These are phyloP conservation scores for Tribolium madens DNA, from an alignment of 1,140 invertebrate species.

Conservation along the genomic window DNA sequence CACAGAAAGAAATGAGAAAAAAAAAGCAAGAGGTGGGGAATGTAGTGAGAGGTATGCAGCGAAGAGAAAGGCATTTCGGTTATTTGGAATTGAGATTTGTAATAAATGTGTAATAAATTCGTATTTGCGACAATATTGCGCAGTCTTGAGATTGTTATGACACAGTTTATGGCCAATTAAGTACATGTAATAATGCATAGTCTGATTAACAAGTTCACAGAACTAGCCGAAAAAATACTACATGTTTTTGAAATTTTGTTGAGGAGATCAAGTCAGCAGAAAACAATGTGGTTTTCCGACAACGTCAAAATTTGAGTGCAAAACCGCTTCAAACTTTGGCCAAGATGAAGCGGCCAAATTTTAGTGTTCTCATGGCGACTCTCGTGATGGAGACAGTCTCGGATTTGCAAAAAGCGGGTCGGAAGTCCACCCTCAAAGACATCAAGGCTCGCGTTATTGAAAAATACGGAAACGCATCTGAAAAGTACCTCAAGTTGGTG, in stretches of 20 bases:
- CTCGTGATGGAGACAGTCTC: constrained; percentile 23
- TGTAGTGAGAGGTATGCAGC: not conserved
- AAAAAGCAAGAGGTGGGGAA: not conserved
- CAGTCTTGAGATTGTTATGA: not conserved
- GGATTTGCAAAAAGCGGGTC: constrained; percentile 15
- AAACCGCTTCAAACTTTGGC: not conserved
- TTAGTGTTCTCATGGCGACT: constrained; percentile 18
- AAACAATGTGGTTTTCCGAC: not conserved
- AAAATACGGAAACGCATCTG: constrained; percentile 15
- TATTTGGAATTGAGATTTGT: no score
- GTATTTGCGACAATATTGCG: not conserved
- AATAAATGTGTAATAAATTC: not conserved
- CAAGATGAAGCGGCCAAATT: constrained; percentile 27
- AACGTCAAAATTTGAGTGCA: not conserved
- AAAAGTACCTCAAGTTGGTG: not conserved
- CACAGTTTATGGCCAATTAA: not conserved
- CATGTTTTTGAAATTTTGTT: no score
- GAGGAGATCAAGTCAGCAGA: not conserved
- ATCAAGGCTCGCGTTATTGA: constrained; percentile 32
- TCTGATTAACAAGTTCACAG: no score
- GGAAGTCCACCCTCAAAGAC: constrained; percentile 2
- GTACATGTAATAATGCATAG: not conserved
- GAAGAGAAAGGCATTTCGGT: no score
- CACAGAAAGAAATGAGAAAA: not conserved
- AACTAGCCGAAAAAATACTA: no score